Evolutionary conservation across 2,797 vertebrate species (phyloP).

Genomic region (Semaprochilodus insignis): DNA sequence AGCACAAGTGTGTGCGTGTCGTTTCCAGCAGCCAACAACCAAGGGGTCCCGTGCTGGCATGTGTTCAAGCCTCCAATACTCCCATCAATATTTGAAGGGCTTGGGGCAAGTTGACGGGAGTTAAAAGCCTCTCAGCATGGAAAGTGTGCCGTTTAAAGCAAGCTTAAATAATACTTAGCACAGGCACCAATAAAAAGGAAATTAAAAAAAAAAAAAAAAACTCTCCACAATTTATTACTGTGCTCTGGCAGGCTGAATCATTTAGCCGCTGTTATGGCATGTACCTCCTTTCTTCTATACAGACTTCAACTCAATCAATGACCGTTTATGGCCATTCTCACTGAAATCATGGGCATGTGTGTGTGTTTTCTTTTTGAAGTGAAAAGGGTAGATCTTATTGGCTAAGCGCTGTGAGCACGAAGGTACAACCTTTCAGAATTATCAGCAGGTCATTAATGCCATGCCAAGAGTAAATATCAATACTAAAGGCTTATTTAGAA

Average conservation of each 20-base stretch:
- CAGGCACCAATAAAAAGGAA: constrained; percentile 78
- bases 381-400: constrained; percentile 61
- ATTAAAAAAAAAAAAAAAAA: constrained; percentile 8
- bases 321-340: constrained; percentile 68
- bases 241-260: constrained; percentile 77
- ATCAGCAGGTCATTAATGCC: constrained; percentile 67
- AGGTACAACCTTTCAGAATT: constrained; percentile 60
- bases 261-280: constrained; percentile 73
- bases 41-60: constrained; percentile 77
- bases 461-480: constrained; percentile 63
- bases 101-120: constrained; percentile 75
- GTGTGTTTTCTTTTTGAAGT: constrained; percentile 27
- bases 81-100: constrained; percentile 84
- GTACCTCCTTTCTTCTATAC: constrained; percentile 62
- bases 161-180: constrained; percentile 86
- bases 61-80: constrained; percentile 79
- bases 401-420: constrained; percentile 38
- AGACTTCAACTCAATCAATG: constrained; percentile 71
- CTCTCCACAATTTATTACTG: constrained; percentile 81
- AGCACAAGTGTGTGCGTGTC: constrained; percentile 50
- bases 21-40: constrained; percentile 67
- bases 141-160: constrained; percentile 82
- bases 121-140: constrained; percentile 84
- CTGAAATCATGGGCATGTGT: constrained; percentile 18
- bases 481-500: constrained; percentile 59